Evolutionary conservation across 2,113 vertebrate species (phyloP).

Genomic region (Pseudorasbora parva): DNA sequence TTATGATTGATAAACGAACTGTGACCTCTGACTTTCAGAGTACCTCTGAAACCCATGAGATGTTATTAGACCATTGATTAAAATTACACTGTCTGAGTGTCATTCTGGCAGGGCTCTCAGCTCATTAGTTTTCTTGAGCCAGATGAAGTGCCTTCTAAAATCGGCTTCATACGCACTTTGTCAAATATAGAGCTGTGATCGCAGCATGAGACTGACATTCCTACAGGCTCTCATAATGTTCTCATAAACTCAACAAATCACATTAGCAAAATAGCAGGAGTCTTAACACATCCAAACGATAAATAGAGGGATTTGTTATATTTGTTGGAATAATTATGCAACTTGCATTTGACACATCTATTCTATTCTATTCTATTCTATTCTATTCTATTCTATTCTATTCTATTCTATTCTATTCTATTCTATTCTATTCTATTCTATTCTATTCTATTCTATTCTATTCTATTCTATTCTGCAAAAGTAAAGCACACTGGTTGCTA

Average conservation of each 20-base stretch:
- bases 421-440: slow-evolving; percentile 1
- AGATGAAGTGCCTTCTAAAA: slow-evolving; percentile 60
- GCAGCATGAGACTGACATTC: slow-evolving; percentile 32
- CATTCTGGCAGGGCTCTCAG: slow-evolving; percentile 60
- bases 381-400: not conserved
- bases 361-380: not conserved
- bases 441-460: too few species aligned
- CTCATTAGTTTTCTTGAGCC: slow-evolving; percentile 60
- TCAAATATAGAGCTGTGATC: slow-evolving; percentile 66
- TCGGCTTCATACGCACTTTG: slow-evolving; percentile 51
- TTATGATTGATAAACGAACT: not conserved
- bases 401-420: not conserved
- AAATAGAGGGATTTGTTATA: slow-evolving; percentile 45
- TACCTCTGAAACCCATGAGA: slow-evolving; percentile 23
- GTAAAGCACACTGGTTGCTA: not conserved
- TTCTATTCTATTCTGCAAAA: not conserved
- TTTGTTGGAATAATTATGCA: not conserved
- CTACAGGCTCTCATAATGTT: slow-evolving; percentile 28
- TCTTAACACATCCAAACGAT: slow-evolving; percentile 34
- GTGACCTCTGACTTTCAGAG: slow-evolving; percentile 14
- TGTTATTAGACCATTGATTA: slow-evolving; percentile 58
- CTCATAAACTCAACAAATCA: slow-evolving; percentile 40
- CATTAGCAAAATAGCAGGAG: slow-evolving; percentile 29
- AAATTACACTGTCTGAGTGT: slow-evolving; percentile 59
- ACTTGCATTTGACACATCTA: not conserved